phyloP scores from a whole-genome alignment of 1,140 invertebrate species.

The Ephestia elutella region DNA sequence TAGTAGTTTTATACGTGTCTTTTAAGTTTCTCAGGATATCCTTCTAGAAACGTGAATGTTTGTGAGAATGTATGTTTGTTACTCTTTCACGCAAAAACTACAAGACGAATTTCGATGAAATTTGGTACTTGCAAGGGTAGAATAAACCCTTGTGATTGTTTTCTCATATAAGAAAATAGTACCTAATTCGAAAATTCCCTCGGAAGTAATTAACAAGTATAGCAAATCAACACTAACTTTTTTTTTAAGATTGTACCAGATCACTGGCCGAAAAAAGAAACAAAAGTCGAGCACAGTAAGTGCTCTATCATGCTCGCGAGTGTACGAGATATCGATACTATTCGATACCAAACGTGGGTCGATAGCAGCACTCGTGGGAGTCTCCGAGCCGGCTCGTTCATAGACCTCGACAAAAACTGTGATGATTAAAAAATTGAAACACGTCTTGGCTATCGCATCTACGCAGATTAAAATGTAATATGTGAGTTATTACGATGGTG shows the following conservation, averaged over 20 bases:
- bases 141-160: no score
- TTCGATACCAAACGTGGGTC: constrained; percentile 13
- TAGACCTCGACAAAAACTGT: constrained; percentile 19
- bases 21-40: no score
- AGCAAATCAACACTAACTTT: no score
- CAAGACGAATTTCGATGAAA: no score
- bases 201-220: no score
- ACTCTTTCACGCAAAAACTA: no score
- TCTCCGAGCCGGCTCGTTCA: constrained; percentile 14
- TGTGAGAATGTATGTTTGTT: no score
- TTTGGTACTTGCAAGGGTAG: no score
- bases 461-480: constrained; percentile 2
- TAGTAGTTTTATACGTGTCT: no score
- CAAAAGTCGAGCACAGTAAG: background rate
- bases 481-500: background rate
- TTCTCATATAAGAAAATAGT: no score
- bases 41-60: no score
- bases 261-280: constrained; percentile 8
- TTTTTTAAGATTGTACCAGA: constrained; percentile 7
- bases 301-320: background rate
- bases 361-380: constrained; percentile 10
- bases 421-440: constrained; percentile 4
- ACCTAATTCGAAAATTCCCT: no score
- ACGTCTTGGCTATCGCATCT: background rate
- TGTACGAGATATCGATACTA: constrained; percentile 9